Base-by-base conservation (phyloP, 2,113 vertebrate species). In the Osmerus eperlanus region DNA sequence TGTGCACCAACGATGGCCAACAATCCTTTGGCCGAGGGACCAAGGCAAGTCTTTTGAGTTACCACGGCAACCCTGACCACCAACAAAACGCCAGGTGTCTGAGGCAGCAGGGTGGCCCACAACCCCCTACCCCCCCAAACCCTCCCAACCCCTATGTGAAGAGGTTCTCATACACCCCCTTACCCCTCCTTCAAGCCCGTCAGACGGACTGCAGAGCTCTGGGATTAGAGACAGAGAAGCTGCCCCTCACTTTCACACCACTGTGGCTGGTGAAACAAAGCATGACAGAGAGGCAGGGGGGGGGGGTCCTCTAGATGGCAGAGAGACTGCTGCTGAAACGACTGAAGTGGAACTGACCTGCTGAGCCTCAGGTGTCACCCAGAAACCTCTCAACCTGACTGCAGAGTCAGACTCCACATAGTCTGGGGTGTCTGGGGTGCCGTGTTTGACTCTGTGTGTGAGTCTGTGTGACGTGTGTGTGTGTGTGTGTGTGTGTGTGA, bases 1-100 rank as follows among this genome's bases (percentile, higher is more conserved):
- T 8, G 28, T 36, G 23, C 14, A 29, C 29, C 65, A 66, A 21
- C 13, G n/a, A 12, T 7, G 51, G 41, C 68, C 32, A 59, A 58
- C 32, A 55, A 69, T 69, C 56, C 29, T 19, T 18, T 41, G 61
- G 19, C 51, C 56, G 41, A 67, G 53, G 51, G 67, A 60, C 32
- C 41, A 25, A 41, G 59, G 36, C 58, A 75, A 76, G 60, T 72
- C 70, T 76, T 60, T 54, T 32, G 72, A 56, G 73, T 84, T 81
- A 70, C 78, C 73, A 75, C 70, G 71, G 75, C 74, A 83, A 84
- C 77, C 68, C 63, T 74, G 78, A 79, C 78, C 65, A 71, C 72
- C 78, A 83, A 78, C 73, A 83, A 68, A 79, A 82, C 81, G 77
- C 75, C 83, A 83, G 77, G 81, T 82, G 81, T 82, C 70, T 77